These are phyloP conservation scores for Acropora yongei DNA, from an alignment of 64 coral and sea anemone species.

Conservation along the genomic window DNA sequence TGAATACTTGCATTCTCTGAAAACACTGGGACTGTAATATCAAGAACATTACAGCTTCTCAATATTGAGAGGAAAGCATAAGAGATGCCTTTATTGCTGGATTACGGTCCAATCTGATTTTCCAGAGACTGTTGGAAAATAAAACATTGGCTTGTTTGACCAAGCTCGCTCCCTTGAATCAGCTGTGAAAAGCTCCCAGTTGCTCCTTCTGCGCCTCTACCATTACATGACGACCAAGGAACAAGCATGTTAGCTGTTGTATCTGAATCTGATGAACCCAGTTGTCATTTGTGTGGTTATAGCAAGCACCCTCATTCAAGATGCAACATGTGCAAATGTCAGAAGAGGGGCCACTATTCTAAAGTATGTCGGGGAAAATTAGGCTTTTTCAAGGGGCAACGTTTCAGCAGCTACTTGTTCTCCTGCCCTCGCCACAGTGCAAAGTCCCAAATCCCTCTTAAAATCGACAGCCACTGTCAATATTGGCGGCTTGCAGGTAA, in stretches of 20 bases:
- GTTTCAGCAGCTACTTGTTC: not conserved
- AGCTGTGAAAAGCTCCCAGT: no score
- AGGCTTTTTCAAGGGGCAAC: not conserved
- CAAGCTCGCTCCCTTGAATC: no score
- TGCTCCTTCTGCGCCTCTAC: no score
- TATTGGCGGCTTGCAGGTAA: slow-evolving; percentile 24
- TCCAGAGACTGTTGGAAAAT: no score
- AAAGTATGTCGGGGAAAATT: not conserved
- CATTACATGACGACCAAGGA: no score
- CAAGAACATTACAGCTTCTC: no score
- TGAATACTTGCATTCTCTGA: no score
- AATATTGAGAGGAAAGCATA: no score
- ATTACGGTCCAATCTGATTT: no score
- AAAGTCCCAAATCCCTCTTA: not conserved
- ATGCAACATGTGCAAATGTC: not conserved
- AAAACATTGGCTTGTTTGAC: no score
- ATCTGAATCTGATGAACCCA: not conserved
- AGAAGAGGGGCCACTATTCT: not conserved
- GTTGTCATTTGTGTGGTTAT: not conserved
- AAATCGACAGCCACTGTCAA: slow-evolving; percentile 12
- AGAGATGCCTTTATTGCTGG: no score
- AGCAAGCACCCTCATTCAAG: not conserved
- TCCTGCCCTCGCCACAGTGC: not conserved
- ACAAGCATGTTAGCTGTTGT: not conserved
- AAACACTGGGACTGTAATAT: no score